Base-by-base conservation (phyloP, 1,140 invertebrate species). In the Pogonomyrmex californicus region DNA sequence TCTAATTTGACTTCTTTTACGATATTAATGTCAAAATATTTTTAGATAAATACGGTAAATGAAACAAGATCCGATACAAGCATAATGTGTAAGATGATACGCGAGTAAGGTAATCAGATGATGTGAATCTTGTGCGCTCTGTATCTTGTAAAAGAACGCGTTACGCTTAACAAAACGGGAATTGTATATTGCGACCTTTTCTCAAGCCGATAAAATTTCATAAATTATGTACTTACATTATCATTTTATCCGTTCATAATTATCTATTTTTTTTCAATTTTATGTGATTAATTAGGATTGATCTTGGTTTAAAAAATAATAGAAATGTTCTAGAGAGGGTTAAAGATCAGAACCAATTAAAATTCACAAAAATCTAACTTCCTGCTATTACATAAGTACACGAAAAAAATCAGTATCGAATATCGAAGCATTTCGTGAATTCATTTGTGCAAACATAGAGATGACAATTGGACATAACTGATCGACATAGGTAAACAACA, bases 181-280 rank as follows among this genome's bases (percentile, higher is more conserved):
- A 76, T 56, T 73, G 70, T 73, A 73, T 36, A 75, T 62, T 77
- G 9, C 38, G 38, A 41, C 63, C 30, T 47, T 54, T 65, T 77
- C 65, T 65, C 12, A 65, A 78, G 6, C 30, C 17, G 76, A 79
- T 66, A 66, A 66, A 65, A 79, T 54, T 49, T 5, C 47, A 10
- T 66, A 12, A 23, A 54, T 47, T 4, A 51, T 51, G 17, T 79
- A 54, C 63, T 23, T 79, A 51, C 51, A 38, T 4, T 36, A n/a
- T 33, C 6, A 66, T 79, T 66, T 58, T 3, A 65, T 78, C 33
- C 12, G 38, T 75, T 56, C 7, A 30, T 17, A 54, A 51, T 9
- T 23, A 44, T 65, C 10, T 66, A 9, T 56, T 33, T 33, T 41
- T 41, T 60, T 14, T 60, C 10, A 0, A 58, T n/a, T 54, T 1